Evolutionary conservation across 2,888 invertebrate genomes (phyloP).

Genomic region (Drosophila melanosoma): DNA sequence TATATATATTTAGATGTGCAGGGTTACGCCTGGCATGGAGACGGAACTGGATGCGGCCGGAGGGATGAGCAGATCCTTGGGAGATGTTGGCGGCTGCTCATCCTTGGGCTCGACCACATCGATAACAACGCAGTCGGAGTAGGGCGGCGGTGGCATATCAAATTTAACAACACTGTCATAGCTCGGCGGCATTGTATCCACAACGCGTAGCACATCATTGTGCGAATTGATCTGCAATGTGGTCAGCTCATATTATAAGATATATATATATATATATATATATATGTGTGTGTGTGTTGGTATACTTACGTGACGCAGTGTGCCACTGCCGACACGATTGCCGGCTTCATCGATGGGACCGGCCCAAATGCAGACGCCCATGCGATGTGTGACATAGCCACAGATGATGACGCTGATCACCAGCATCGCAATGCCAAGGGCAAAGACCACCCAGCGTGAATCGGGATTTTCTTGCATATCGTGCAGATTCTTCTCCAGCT

Average conservation of each 20-base stretch:
- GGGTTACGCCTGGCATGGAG: constrained; percentile 52
- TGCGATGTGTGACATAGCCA: constrained; percentile 85
- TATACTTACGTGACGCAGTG: constrained; percentile 75
- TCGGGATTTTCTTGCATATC: constrained; percentile 83
- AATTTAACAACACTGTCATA: constrained; percentile 85
- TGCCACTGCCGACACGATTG: constrained; percentile 67
- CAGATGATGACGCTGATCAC: constrained; percentile 85
- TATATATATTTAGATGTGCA: constrained; percentile 73
- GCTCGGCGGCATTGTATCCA: constrained; percentile 84
- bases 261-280: neutral
- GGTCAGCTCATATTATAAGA: neutral
- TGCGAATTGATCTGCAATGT: constrained; percentile 83
- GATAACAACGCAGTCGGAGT: constrained; percentile 84
- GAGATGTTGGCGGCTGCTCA: constrained; percentile 66
- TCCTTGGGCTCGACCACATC: constrained; percentile 82
- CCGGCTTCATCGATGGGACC: constrained; percentile 84
- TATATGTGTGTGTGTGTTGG: neutral
- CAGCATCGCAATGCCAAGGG: constrained; percentile 84
- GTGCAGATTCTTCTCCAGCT: constrained; percentile 85
- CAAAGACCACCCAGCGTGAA: constrained; percentile 85
- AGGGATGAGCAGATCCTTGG: constrained; percentile 45
- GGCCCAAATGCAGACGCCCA: constrained; percentile 85
- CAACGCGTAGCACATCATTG: constrained; percentile 83
- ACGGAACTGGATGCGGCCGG: constrained; percentile 25
- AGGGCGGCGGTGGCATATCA: constrained; percentile 85